Evolutionary conservation across 1,140 invertebrate species (phyloP), one percentile per base, ranked within the genome.

Genomic region (Lucilia sericata): DNA sequence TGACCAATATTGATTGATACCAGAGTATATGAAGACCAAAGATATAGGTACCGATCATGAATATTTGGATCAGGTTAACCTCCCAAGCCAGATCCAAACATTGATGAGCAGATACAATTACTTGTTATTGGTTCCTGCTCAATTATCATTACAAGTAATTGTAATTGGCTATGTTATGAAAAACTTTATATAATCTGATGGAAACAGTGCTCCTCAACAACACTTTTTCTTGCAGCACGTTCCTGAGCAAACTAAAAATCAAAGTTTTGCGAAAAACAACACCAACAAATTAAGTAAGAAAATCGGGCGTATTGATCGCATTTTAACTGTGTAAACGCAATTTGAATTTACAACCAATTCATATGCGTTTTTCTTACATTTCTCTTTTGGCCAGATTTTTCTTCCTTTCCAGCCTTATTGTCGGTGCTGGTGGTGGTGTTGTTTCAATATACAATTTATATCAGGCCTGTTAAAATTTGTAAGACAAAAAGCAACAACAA

Each of bases 271-370:
- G 21, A 75, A 30, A 30, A 30, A 30, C 25, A 30, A 30, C 25
- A 30, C 25, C 25, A 30, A 30, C 25, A 30, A 30, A 19, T 36
- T 19, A 17, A 21, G 19, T 17, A 78, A 78, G 74, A 49, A 78
- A 78, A 49, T 36, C 19, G 80, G 25, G 55, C 21, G 30, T 78
- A 85, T 36, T 70, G 81, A 82, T 82, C 60, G 81, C 30, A 82
- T 82, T 82, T 70, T 70, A 70, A 60, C 51, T 70, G 81, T 47
- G 42, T 80, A 82, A 82, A 82, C 86, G 82, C 86, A 86, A 89
- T 89, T 89, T 89, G 88, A 89, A 89, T 89, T 89, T 89, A 89
- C 88, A 89, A 89, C 88, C 88, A 88, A 51, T 51, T 80, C 47
- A 19, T 47, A 51, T 80, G 76, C 21, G 76, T 80, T 80, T 80